These are phyloP conservation scores for Pedionomus torquatus DNA, from an alignment of 2,113 vertebrate species.

Conservation along the genomic window DNA sequence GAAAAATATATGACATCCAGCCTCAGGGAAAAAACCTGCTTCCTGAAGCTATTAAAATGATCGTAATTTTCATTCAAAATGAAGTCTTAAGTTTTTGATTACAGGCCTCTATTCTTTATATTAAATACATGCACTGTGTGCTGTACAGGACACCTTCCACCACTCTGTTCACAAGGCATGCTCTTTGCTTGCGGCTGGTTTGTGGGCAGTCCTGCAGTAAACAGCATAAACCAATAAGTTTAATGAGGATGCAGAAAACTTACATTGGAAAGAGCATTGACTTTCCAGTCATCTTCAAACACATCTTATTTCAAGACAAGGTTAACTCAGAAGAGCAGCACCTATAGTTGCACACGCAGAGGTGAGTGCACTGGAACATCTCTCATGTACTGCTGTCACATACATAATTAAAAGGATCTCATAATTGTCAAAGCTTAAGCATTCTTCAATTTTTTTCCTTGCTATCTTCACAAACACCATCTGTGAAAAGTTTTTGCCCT, in stretches of 20 bases:
- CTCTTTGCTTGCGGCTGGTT: neutral
- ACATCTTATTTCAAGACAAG: neutral
- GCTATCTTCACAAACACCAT: neutral
- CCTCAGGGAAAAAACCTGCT: neutral
- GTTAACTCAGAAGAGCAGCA: neutral
- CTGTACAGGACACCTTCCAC: neutral
- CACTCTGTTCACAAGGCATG: rapidly evolving
- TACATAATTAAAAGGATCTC: neutral
- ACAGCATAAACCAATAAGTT: neutral
- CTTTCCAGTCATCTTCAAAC: neutral
- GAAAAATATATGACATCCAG: neutral
- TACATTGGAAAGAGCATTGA: neutral
- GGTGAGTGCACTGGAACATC: neutral
- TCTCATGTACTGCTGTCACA: rapidly evolving
- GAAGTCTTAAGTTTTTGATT: neutral
- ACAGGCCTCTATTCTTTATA: neutral
- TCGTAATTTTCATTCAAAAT: neutral
- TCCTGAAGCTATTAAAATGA: neutral
- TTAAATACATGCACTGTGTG: neutral
- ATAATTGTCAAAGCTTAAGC: neutral
- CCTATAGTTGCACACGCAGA: neutral
- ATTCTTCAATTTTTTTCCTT: neutral
- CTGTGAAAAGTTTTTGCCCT: neutral
- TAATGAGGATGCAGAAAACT: neutral
- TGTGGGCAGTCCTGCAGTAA: neutral